Evolutionary conservation across 2,888 invertebrate genomes (phyloP).

Genomic region (Cheilosia impressa): DNA sequence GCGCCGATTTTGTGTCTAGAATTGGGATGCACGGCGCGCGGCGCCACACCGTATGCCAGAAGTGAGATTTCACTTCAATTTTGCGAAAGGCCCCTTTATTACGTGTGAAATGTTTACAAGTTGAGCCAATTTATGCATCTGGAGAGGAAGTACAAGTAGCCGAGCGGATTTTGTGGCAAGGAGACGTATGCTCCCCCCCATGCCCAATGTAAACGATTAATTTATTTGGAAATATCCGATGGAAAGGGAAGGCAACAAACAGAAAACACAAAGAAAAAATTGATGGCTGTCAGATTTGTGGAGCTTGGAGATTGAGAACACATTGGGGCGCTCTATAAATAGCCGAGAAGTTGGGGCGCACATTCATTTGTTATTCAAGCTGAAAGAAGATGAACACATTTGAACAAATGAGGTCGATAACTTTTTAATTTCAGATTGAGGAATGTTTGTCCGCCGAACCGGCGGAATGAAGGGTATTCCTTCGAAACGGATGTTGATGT

Average conservation of each 20-base stretch:
- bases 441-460: background rate
- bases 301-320: conserved; percentile 27
- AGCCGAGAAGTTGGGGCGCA: conserved; percentile 18
- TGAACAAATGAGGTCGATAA: conserved; percentile 59
- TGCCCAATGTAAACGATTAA: conserved; percentile 37
- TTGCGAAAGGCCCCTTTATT: conserved; percentile 45
- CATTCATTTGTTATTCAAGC: conserved; percentile 33
- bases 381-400: conserved; percentile 34
- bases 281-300: conserved; percentile 43
- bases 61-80: conserved; percentile 31
- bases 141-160: conserved; percentile 24
- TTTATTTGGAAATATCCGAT: conserved; percentile 18
- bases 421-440: conserved; percentile 43
- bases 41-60: conserved; percentile 37
- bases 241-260: background rate
- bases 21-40: background rate
- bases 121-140: conserved; percentile 44
- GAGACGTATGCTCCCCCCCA: background rate
- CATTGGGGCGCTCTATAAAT: conserved; percentile 33
- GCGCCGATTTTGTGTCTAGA: conserved; percentile 26
- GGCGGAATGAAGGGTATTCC: background rate
- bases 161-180: conserved; percentile 13
- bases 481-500: conserved; percentile 30
- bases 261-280: conserved; percentile 1
- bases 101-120: conserved; percentile 57